phyloP scores from a whole-genome alignment of 2,113 vertebrate genomes.

The Aramus guarauna region DNA sequence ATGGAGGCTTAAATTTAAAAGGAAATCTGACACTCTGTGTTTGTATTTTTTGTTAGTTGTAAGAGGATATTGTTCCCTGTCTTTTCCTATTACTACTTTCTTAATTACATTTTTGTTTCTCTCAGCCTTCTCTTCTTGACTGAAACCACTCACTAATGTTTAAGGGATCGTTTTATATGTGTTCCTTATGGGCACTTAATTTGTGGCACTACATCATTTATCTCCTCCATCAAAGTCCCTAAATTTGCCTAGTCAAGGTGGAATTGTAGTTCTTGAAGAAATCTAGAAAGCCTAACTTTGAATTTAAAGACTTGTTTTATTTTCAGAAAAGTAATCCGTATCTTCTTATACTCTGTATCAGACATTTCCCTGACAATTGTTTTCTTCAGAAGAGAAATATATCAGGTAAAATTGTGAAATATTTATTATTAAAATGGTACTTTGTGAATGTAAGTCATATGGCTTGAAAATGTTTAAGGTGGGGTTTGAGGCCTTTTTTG shows the following conservation, averaged over 20 bases:
- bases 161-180: slow-evolving; percentile 38
- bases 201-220: slow-evolving; percentile 32
- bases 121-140: neutral
- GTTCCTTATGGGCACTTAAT: slow-evolving; percentile 43
- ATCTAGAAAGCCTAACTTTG: slow-evolving; percentile 45
- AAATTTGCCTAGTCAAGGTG: slow-evolving; percentile 33
- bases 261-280: slow-evolving; percentile 53
- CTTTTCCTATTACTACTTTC: neutral
- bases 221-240: neutral
- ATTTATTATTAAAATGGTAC: neutral
- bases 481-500: too few species aligned
- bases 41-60: neutral
- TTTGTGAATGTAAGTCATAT: neutral
- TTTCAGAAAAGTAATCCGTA: slow-evolving; percentile 27
- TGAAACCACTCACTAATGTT: slow-evolving; percentile 48
- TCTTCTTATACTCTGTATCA: neutral
- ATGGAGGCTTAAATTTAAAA: neutral
- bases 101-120: neutral
- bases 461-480: neutral
- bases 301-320: slow-evolving; percentile 19
- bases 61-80: neutral
- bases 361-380: neutral
- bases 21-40: neutral
- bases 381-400: neutral
- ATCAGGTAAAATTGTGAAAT: neutral